Conservation (phyloP, 2,113 vertebrate genomes). For the Zonotrichia leucophrys region DNA sequence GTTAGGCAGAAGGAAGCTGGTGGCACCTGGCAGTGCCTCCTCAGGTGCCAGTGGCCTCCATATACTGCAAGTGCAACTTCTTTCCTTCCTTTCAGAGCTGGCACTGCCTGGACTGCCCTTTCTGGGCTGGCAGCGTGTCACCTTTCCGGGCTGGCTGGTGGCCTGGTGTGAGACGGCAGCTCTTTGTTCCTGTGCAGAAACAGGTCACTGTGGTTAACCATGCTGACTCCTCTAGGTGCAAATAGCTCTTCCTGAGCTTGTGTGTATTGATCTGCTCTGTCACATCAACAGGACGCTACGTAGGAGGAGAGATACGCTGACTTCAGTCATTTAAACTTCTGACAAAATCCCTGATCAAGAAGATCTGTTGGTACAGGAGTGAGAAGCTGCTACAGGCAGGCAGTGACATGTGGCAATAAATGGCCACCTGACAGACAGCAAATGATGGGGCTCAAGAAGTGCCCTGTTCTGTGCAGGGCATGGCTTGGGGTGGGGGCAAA, state of each 20-base stretch:
- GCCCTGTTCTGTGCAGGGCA: neutral
- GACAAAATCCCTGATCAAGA: neutral
- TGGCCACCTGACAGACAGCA: neutral
- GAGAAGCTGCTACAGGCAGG: neutral
- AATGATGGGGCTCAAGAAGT: neutral
- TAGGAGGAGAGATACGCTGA: constrained; percentile 24
- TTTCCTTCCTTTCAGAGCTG: neutral
- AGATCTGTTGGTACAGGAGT: neutral
- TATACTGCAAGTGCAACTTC: neutral
- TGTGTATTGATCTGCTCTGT: neutral
- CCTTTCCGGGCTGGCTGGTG: neutral
- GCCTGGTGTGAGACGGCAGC: neutral
- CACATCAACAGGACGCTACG: neutral
- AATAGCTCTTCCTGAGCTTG: neutral
- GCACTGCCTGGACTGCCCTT: neutral
- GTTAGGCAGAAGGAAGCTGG: neutral
- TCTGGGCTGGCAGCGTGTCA: neutral
- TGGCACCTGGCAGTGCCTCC: neutral
- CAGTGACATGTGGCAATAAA: neutral
- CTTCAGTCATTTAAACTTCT: neutral
- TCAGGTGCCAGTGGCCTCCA: neutral
- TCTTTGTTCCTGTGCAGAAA: constrained; percentile 32
- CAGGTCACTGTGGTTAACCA: constrained; percentile 49
- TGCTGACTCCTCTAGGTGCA: neutral
- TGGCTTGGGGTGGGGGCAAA: neutral